Conservation (phyloP, 2,888 invertebrate species). For the Lordiphosa fenestrarum region DNA sequence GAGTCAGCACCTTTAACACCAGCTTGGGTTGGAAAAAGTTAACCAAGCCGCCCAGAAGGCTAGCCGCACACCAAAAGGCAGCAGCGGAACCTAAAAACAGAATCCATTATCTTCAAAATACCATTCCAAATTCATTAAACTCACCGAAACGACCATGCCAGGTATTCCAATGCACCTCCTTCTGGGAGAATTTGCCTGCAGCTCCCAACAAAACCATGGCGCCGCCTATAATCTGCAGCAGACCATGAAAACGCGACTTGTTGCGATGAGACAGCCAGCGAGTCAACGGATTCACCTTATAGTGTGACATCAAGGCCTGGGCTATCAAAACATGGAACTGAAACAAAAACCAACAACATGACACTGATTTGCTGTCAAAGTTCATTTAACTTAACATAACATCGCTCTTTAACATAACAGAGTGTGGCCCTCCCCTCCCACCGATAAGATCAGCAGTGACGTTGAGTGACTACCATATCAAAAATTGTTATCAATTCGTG, state of each 20-base stretch:
- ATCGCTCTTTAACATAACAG: background rate
- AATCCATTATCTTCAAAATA: conserved; percentile 8
- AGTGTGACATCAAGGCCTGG: conserved; percentile 78
- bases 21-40: conserved; percentile 76
- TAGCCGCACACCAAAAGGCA: conserved; percentile 67
- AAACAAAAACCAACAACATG: background rate
- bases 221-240: conserved; percentile 76
- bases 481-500: background rate
- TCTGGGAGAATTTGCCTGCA: conserved; percentile 70
- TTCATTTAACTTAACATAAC: conserved; percentile 4
- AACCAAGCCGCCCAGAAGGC: conserved; percentile 71
- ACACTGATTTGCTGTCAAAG: background rate
- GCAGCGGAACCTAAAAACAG: conserved; percentile 65
- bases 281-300: conserved; percentile 75
- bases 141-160: conserved; percentile 66
- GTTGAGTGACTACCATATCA: conserved; percentile 2
- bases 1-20: conserved; percentile 59
- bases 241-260: conserved; percentile 75
- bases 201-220: conserved; percentile 73
- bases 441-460: conserved; percentile 32
- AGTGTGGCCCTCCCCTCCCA: background rate
- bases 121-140: background rate
- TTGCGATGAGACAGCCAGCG: conserved; percentile 74
- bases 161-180: conserved; percentile 74
- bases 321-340: conserved; percentile 78